Evolutionary conservation across 1,140 invertebrate genomes (phyloP), one percentile per base, ranked within the genome.

Genomic region (Leptinotarsa lineolata): DNA sequence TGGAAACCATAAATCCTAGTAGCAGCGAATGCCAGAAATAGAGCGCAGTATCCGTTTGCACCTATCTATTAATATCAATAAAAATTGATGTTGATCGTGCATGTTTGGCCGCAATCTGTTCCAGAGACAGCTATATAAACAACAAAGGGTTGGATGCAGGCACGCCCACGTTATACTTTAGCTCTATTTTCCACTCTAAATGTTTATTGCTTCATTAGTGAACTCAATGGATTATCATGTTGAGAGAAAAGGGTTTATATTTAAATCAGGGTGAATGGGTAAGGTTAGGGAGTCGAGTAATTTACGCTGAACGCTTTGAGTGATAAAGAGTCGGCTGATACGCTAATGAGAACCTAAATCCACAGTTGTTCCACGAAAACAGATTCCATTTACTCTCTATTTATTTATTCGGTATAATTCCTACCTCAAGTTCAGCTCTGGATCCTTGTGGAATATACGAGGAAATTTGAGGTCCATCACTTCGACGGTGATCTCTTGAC

Each of bases 31-130:
- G 72, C 61, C 61, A 63, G 20, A 63, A 63, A 63, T 63, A 63
- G 21, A 63, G 61, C 71, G 69, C 72, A 73, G 75, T 76, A 72
- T 76, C 75, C 75, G 75, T 70, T 64, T 67, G 61, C 69, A 73
- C 67, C 75, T 73, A 70, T 69, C 75, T 73, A 76, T 76, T 76
- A 76, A 76, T 76, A 66, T 76, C 75, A 76, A 76, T 76, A 76
- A 76, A 76, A 76, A 76, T 73, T 46, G 68, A 70, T 70, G 75
- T 73, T 69, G 61, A 64, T 46, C 45, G 72, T 76, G 75, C 75
- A 63, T 76, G 75, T 67, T 16, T 65, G 18, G 44, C 15, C 24
- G 58, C 67, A 73, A 76, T 74, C 61, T 76, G 72, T 72, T 75
- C 66, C 48, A 54, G 48, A 54, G 48, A 54, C 48, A 54, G 48